Evolutionary conservation across 1,140 invertebrate species (phyloP).

Genomic region (Callitettix versicolor): DNA sequence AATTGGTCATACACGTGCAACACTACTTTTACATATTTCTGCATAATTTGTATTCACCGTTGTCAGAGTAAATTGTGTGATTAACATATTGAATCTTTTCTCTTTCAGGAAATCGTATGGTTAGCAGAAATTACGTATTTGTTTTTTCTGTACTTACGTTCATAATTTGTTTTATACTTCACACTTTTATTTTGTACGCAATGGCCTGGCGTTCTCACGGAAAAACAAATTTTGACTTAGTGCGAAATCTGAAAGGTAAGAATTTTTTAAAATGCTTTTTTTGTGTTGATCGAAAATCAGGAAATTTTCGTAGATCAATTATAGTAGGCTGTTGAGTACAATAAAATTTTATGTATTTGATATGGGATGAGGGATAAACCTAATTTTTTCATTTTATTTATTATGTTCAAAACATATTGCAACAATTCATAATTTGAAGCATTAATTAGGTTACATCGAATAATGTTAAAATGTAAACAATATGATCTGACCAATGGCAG

Average conservation of each 20-base stretch:
- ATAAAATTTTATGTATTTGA: not conserved
- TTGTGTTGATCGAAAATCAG: not conserved
- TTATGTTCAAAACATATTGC: not conserved
- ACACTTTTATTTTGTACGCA: not conserved
- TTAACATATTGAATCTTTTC: too few relatives aligned
- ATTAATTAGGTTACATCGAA: too few relatives aligned
- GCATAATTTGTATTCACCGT: too few relatives aligned
- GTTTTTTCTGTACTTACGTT: slow-evolving; percentile 27
- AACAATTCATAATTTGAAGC: too few relatives aligned
- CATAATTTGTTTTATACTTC: slow-evolving; percentile 29
- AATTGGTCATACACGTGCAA: too few relatives aligned
- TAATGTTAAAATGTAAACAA: too few relatives aligned
- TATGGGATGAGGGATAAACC: not conserved
- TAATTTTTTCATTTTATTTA: slow-evolving; percentile 2
- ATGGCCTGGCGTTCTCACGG: slow-evolving; percentile 68
- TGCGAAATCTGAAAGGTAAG: slow-evolving; percentile 71
- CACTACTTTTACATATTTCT: too few relatives aligned
- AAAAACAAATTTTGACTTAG: slow-evolving; percentile 69
- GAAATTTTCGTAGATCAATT: not conserved
- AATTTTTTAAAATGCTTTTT: slow-evolving; percentile 19
- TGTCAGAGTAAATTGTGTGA: too few relatives aligned
- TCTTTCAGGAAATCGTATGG: too few relatives aligned
- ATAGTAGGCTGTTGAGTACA: not conserved
- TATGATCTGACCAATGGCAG: too few relatives aligned
- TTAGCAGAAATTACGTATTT: too few relatives aligned